A percentile compares a stretch with the other conserved stretches of the same genome.
Evolutionary conservation across 1,140 invertebrate genomes (phyloP).

Genomic region (Linepithema humile): DNA sequence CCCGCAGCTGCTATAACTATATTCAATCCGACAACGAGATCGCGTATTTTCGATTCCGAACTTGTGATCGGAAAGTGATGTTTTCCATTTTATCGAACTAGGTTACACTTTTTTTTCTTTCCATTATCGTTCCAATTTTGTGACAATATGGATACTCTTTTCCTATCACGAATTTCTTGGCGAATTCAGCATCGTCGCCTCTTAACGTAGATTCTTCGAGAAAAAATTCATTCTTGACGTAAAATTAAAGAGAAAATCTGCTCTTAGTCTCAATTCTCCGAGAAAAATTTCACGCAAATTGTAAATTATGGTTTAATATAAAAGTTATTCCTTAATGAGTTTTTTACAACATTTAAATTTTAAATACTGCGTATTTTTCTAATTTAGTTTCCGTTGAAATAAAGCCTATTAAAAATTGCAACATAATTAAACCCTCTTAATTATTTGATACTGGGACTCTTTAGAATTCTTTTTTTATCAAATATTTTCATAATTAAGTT

Average conservation of each 20-base stretch:
- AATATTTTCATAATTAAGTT: background rate
- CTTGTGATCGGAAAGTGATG: background rate
- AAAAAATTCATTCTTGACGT: background rate
- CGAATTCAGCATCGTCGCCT: background rate
- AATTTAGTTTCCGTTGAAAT: background rate
- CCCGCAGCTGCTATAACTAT: background rate
- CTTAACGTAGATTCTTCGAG: background rate
- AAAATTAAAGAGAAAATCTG: background rate
- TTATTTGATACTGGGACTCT: background rate
- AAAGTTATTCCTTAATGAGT: background rate
- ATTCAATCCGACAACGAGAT: constrained; percentile 21
- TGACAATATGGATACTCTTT: background rate
- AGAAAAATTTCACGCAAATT: background rate
- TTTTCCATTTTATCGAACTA: constrained; percentile 16
- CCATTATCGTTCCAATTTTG: constrained; percentile 26
- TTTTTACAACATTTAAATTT: background rate
- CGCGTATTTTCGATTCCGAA: constrained; percentile 17
- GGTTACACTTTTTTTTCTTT: constrained; percentile 13
- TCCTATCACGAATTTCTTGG: background rate
- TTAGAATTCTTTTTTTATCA: background rate
- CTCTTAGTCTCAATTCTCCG: background rate
- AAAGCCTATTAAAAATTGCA: background rate
- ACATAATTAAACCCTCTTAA: background rate
- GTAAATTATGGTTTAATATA: background rate
- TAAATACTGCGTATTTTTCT: background rate